These are phyloP conservation scores for Lytechinus pictus DNA, from an alignment of 35 echinoderm and acorn worm genomes.

Conservation along the genomic window DNA sequence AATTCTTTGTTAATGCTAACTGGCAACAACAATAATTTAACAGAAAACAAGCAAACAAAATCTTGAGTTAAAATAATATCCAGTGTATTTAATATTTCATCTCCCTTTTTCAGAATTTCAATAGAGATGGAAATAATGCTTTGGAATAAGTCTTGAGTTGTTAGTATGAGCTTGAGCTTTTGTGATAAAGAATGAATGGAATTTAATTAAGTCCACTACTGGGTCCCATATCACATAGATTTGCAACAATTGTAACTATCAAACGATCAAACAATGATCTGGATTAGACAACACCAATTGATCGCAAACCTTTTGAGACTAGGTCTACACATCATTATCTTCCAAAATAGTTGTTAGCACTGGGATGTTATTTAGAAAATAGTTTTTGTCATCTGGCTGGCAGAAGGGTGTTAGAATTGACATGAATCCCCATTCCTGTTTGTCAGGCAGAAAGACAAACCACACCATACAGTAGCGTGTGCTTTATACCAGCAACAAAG, in stretches of 20 bases:
- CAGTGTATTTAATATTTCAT: not conserved
- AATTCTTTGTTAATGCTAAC: not conserved
- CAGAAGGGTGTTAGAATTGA: no score
- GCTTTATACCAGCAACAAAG: no score
- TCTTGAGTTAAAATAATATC: not conserved
- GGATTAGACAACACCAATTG: no score
- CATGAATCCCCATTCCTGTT: no score
- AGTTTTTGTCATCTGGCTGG: not conserved
- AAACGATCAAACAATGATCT: no score
- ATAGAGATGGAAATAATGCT: not conserved
- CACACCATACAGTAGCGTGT: no score
- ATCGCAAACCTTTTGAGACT: no score
- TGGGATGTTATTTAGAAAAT: not conserved
- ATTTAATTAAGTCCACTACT: not conserved
- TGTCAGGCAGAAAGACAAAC: no score
- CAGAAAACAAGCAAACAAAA: slow-evolving; percentile 9
- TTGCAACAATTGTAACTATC: no score
- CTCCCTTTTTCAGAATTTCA: not conserved
- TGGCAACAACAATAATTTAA: slow-evolving; percentile 49
- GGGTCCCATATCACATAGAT: no score
- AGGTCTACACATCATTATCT: no score
- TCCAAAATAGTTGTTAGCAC: not conserved
- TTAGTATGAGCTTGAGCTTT: slow-evolving; percentile 29
- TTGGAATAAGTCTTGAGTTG: slow-evolving; percentile 30
- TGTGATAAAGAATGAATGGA: not conserved